These are phyloP conservation scores for Scalopus aquaticus DNA, from an alignment of 2,113 vertebrate species.

Conservation along the genomic window DNA sequence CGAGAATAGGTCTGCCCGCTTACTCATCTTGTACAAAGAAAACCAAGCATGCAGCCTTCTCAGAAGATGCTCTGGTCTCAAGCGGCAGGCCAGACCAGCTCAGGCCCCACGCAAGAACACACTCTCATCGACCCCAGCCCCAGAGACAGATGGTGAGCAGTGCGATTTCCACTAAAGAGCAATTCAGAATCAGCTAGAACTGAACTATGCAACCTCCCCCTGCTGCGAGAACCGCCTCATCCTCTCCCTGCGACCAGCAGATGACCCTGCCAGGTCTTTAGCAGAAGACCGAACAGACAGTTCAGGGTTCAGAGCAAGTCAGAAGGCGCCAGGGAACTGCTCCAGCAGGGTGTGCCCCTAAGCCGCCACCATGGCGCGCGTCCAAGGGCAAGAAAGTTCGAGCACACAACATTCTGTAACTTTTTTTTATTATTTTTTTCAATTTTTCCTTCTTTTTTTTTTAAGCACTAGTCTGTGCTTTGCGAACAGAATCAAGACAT, in stretches of 20 bases:
- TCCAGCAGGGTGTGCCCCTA: neutral
- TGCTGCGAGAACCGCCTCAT: neutral
- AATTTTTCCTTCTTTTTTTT: conserved; percentile 85
- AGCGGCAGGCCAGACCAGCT: neutral
- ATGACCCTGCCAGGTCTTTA: neutral
- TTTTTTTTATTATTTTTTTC: conserved; percentile 85
- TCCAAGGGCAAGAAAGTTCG: conserved; percentile 18
- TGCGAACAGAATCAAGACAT: conserved; percentile 90
- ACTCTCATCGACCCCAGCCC: neutral
- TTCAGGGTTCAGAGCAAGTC: neutral
- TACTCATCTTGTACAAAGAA: neutral
- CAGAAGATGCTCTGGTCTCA: neutral
- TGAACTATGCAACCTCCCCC: no score
- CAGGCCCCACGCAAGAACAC: neutral
- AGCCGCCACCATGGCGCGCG: fast-evolving
- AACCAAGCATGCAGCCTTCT: neutral
- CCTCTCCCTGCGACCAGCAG: neutral
- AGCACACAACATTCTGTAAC: conserved; percentile 55
- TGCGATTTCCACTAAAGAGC: neutral
- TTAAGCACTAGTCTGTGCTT: conserved; percentile 88
- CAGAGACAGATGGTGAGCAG: neutral
- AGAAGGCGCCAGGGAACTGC: no score
- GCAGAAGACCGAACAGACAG: neutral
- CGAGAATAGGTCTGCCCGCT: neutral
- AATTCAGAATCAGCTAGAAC: neutral